A percentile compares a stretch with the other conserved stretches of the same genome.
Evolutionary conservation across 2,797 vertebrate species (phyloP).

Genomic region (Rhinichthys osculus): DNA sequence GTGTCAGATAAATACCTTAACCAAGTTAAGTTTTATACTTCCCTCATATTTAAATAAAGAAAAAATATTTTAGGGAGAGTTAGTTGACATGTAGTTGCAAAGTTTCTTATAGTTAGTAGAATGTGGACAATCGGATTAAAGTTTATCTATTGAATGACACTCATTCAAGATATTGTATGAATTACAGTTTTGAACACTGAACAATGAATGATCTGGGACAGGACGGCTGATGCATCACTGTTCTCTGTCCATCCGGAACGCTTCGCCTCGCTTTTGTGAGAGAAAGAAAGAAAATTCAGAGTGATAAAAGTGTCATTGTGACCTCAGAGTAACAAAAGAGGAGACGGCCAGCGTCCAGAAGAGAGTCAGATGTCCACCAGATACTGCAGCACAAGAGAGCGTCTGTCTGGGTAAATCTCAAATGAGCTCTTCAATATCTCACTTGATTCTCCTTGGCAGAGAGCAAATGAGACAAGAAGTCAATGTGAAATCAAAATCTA

Average conservation of each 20-base stretch:
- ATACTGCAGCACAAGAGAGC: conserved; percentile 25
- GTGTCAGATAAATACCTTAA: too few species aligned
- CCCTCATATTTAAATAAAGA: too few species aligned
- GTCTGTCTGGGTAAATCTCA: conserved; percentile 9
- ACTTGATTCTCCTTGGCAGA: background rate
- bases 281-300: background rate
- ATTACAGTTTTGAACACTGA: background rate
- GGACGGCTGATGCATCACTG: background rate
- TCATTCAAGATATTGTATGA: background rate
- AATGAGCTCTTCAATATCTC: background rate
- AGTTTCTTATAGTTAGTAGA: background rate
- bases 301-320: conserved; percentile 32
- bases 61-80: background rate
- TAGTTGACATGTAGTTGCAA: background rate
- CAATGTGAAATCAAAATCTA: background rate
- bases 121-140: background rate
- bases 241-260: background rate
- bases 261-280: background rate
- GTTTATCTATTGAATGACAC: background rate
- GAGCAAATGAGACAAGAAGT: background rate
- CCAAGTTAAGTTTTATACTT: too few species aligned
- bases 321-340: conserved; percentile 35
- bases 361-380: conserved; percentile 24
- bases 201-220: background rate
- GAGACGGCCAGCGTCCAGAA: conserved; percentile 20